Evolutionary conservation across 2,113 vertebrate species (phyloP), one percentile per base, ranked within the genome.

Genomic region (Calidris pugnax): DNA sequence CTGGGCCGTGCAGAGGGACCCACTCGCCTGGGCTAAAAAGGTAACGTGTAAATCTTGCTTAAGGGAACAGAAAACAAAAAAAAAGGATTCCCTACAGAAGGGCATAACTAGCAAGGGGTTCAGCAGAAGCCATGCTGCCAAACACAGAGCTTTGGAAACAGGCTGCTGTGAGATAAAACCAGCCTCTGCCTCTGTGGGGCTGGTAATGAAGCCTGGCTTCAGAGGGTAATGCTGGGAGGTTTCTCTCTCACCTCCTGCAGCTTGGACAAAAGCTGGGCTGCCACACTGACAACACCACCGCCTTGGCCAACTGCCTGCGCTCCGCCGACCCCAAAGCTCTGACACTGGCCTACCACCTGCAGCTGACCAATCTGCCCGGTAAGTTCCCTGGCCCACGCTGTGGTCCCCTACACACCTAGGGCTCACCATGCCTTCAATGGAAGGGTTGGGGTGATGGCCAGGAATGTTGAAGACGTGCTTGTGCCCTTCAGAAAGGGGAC

Each of bases 1-100:
- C 33, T 99, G 99, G 99, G 98, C 81, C n/a, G 73, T 99, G 93
- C 99, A 99, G 97, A 97, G 15, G 67, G 96, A 99, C 41, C 99
- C 99, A 0, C 98, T 99, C 9, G 33, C 7, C 39, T 97, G 97
- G 90, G 98, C 99, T 55, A 97, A 98, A 74, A 94, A 95, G 98
- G 99, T 99, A 94, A 95, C 0, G 0, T 12, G 27, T 7, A n/a
- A 50, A 8, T 66, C 27, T 14, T 48, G 33, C 9, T 12, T 47
- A 21, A 5, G 30, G 3, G 10, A 17, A 9, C 8, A 10, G 45
- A 23, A 87, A 72, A 68, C 17, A 43, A 5, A 15, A 17, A 17
- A 7, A 18, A 2, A 2, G 2, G 6, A 6, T 76, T 74, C 37
- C 20, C 14, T 74, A 14, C 56, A 74, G 37, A 30, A 74, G 7